Evolutionary conservation across 2,797 vertebrate genomes (phyloP), one percentile per base, ranked within the genome.

Genomic region (Betta splendens): DNA sequence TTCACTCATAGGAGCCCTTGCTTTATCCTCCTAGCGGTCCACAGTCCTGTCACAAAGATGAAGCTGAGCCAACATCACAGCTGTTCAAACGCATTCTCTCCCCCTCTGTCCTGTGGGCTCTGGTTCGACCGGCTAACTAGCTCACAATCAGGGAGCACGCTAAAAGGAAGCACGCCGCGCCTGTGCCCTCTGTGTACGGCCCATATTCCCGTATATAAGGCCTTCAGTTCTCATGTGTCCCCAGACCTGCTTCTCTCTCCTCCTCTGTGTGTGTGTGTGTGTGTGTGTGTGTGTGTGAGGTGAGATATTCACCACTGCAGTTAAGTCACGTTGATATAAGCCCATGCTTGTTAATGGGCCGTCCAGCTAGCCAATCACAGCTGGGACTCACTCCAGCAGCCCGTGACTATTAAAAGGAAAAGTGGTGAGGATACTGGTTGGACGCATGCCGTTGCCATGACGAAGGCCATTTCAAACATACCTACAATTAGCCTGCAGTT

Each of bases 181-280:
- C 69, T 64, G 44, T 47, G 15, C 37, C 75, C 71, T 81, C 72
- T 77, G 62, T 69, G 71, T 69, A 0, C 79, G 78, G 84, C 77
- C 79, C 72, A 59, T 69, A 77, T 71, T 77, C 60, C 31, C 70
- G 65, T 51, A 55, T 55, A 36, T 56, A 54, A 16, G 47, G 51
- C 50, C 61, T 43, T 13, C 33, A 51, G 52, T 56, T 39, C n/a
- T n/a, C n/a, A 44, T 52, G 38, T 26, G 32, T 48, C 51, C 59
- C 13, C 18, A 11, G 32, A 51, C 47, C 55, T 33, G 23, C 31
- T 53, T 40, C 54, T 40, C 32, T 51, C 59, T 49, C 7, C 2
- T 54, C 25, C 47, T 48, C 47, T 23, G 20, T 52, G 20, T 57
- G 21, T n/a, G n/a, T n/a, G 11, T n/a, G n/a, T n/a, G n/a, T n/a